Conservation (phyloP, 2,113 vertebrate species). For the Loxodonta africana region DNA sequence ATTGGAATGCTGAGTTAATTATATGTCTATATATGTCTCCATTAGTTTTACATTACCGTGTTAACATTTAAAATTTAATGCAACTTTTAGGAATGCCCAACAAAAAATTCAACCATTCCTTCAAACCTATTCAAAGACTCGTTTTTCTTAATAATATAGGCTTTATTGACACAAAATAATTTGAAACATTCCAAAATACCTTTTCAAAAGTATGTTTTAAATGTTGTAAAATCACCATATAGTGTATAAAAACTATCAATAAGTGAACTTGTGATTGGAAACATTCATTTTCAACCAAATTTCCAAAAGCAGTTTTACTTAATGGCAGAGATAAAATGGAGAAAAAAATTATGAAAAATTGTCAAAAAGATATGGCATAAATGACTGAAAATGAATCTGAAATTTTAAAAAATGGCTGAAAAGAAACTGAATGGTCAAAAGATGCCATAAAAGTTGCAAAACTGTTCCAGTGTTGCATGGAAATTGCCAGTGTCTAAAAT, state of each 20-base stretch:
- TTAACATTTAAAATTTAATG: constrained; percentile 67
- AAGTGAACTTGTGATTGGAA: constrained; percentile 28
- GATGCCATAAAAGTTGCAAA: neutral
- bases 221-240: constrained; percentile 9
- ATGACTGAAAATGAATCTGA: constrained; percentile 19
- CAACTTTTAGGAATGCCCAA: constrained; percentile 15
- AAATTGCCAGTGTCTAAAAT: constrained; percentile 57
- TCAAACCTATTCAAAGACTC: constrained; percentile 53
- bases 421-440: constrained; percentile 25
- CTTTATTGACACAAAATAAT: constrained; percentile 31
- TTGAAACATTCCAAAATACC: constrained; percentile 5
- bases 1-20: constrained; percentile 51
- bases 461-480: neutral
- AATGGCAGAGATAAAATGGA: constrained; percentile 5
- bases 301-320: constrained; percentile 45
- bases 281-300: constrained; percentile 19
- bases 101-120: neutral
- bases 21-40: neutral
- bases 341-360: constrained; percentile 24
- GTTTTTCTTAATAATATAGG: neutral
- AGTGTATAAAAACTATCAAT: neutral
- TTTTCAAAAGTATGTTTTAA: constrained; percentile 37
- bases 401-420: constrained; percentile 4
- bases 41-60: constrained; percentile 49
- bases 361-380: neutral